Evolutionary conservation across 2,888 invertebrate species (phyloP).

Genomic region (Lepidochrysops patricia): DNA sequence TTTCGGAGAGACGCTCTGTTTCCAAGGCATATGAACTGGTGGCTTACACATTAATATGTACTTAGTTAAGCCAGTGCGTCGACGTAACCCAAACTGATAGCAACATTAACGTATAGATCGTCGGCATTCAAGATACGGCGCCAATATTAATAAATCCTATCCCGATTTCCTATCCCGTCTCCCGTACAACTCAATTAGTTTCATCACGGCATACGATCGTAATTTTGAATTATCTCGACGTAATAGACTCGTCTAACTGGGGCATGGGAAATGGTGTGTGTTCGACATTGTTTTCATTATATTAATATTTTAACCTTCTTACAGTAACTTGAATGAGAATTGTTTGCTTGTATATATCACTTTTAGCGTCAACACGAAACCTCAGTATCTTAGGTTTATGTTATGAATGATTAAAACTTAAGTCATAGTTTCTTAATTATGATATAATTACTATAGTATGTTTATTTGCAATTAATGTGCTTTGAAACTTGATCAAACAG

Average conservation of each 20-base stretch:
- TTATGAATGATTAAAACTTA: too few species aligned
- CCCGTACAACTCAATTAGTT: neutral
- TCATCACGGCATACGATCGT: conserved; percentile 7
- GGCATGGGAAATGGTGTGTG: neutral
- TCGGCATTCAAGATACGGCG: conserved; percentile 13
- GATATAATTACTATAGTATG: neutral
- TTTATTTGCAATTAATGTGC: too few species aligned
- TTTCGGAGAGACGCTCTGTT: too few species aligned
- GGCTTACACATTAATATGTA: neutral
- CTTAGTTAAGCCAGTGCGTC: conserved; percentile 5
- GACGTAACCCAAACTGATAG: conserved; percentile 7
- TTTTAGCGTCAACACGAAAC: too few species aligned
- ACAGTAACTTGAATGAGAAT: neutral
- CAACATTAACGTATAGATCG: conserved; percentile 13
- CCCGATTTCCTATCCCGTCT: neutral
- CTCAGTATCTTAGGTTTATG: too few species aligned
- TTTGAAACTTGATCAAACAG: too few species aligned
- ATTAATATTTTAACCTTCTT: too few species aligned
- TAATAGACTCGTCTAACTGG: neutral
- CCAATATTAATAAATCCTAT: conserved; percentile 16
- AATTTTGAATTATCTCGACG: conserved; percentile 6
- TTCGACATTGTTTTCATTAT: neutral
- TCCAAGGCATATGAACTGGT: too few species aligned
- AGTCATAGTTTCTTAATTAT: too few species aligned
- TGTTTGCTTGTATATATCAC: too few species aligned